phyloP scores from a whole-genome alignment of 2,888 invertebrate species.

The Calliopum simillimum region DNA sequence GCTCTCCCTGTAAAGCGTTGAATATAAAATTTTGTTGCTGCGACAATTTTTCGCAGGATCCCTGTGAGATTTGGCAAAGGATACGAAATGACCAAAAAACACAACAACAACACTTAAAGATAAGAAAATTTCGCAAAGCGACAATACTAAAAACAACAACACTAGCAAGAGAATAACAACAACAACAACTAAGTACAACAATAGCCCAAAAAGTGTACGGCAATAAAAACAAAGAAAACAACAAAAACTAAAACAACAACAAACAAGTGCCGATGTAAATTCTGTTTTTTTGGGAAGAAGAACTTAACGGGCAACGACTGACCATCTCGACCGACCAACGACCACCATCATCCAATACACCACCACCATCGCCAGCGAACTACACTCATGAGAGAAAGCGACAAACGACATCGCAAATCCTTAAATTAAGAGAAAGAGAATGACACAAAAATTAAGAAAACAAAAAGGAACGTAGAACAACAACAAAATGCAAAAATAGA shows the following conservation, averaged over 20 bases:
- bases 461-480: constrained; percentile 5
- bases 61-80: constrained; percentile 1
- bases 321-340: constrained; percentile 4
- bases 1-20: background rate
- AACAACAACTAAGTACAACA: background rate
- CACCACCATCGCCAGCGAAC: no score
- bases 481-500: constrained; percentile 8
- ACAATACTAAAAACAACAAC: constrained; percentile 1
- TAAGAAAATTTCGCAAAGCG: constrained; percentile 16
- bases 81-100: constrained; percentile 1
- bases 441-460: background rate
- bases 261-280: constrained; percentile 23
- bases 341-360: no score
- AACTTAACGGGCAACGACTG: constrained; percentile 28
- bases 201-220: no score
- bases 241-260: background rate
- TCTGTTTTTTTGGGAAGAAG: constrained; percentile 19
- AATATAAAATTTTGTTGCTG: constrained; percentile 9
- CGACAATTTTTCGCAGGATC: constrained; percentile 26
- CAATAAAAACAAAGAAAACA: background rate
- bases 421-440: constrained; percentile 2
- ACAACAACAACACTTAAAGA: constrained; percentile 10
- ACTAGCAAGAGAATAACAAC: constrained; percentile 6
- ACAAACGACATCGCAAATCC: background rate
- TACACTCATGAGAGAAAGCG: background rate